phyloP scores from a whole-genome alignment of 2,888 invertebrate genomes.

The Aphidius colemani region DNA sequence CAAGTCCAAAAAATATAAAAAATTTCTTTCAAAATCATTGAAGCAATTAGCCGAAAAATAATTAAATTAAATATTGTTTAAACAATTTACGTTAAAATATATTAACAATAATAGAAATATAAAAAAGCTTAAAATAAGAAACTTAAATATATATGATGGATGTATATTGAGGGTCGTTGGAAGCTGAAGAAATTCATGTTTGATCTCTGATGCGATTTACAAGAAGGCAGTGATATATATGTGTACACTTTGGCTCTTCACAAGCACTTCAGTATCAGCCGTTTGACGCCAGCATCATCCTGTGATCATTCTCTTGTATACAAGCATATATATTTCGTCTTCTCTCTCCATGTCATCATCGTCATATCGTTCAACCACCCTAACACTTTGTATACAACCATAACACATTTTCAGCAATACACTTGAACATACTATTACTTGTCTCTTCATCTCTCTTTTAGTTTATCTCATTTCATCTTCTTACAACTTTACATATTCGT shows the following conservation, averaged over 20 bases:
- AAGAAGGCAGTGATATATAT: conserved; percentile 39
- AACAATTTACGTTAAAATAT: not conserved
- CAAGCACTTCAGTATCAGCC: conserved; percentile 30
- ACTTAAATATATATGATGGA: not conserved
- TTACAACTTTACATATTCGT: conserved; percentile 20
- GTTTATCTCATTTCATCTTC: conserved; percentile 28
- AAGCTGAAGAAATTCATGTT: conserved; percentile 48
- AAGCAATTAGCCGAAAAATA: not conserved
- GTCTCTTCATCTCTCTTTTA: conserved; percentile 29
- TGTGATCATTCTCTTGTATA: conserved; percentile 59
- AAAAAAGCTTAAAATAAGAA: not conserved
- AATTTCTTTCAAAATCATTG: not conserved
- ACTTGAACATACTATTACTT: conserved; percentile 39
- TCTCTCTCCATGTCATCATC: conserved; percentile 31
- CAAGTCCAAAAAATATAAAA: not conserved
- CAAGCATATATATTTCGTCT: conserved; percentile 15
- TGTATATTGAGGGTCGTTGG: conserved; percentile 6
- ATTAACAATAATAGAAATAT: not conserved
- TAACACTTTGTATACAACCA: conserved; percentile 26
- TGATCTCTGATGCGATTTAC: conserved; percentile 60
- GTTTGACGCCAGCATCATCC: conserved; percentile 50
- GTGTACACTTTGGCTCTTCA: too few species aligned
- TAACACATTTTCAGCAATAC: conserved; percentile 11
- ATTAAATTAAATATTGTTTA: not conserved
- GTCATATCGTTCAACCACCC: conserved; percentile 40